Conservation (phyloP, 2,888 invertebrate genomes). For the Cheilosia soror region DNA sequence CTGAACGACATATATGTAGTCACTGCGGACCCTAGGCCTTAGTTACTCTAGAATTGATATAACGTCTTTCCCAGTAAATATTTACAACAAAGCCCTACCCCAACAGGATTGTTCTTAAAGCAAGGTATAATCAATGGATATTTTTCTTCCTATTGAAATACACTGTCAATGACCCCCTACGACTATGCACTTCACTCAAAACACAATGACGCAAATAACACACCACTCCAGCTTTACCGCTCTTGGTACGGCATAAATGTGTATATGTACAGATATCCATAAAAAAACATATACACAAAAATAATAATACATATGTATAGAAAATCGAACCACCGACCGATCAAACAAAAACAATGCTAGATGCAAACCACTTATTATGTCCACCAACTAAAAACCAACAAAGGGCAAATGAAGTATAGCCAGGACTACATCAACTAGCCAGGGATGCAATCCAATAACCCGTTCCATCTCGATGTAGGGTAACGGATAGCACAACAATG, state of each 20-base stretch:
- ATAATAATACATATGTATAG: slow-evolving; percentile 21
- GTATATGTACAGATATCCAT: slow-evolving; percentile 13
- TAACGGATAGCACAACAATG: slow-evolving; percentile 33
- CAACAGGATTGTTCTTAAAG: slow-evolving; percentile 41
- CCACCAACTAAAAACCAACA: slow-evolving; percentile 27
- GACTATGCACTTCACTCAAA: slow-evolving; percentile 23
- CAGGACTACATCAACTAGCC: slow-evolving; percentile 40
- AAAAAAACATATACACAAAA: slow-evolving; percentile 24
- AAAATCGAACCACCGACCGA: slow-evolving; percentile 63
- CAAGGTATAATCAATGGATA: slow-evolving; percentile 12
- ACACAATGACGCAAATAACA: slow-evolving; percentile 54
- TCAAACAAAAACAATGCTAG: slow-evolving; percentile 46
- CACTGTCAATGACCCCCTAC: slow-evolving; percentile 54
- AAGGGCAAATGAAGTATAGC: slow-evolving; percentile 44
- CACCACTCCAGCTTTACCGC: slow-evolving; percentile 28
- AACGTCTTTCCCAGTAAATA: background rate
- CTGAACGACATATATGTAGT: no score
- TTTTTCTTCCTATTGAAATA: background rate
- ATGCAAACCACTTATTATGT: slow-evolving; percentile 42
- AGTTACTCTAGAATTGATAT: background rate
- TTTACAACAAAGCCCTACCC: slow-evolving; percentile 53
- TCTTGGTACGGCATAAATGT: background rate
- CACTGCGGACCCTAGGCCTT: no score
- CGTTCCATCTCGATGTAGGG: slow-evolving; percentile 43
- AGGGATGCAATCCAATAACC: slow-evolving; percentile 52